Base-by-base conservation (phyloP, 2,888 invertebrate genomes). In the Hemithea aestivaria region DNA sequence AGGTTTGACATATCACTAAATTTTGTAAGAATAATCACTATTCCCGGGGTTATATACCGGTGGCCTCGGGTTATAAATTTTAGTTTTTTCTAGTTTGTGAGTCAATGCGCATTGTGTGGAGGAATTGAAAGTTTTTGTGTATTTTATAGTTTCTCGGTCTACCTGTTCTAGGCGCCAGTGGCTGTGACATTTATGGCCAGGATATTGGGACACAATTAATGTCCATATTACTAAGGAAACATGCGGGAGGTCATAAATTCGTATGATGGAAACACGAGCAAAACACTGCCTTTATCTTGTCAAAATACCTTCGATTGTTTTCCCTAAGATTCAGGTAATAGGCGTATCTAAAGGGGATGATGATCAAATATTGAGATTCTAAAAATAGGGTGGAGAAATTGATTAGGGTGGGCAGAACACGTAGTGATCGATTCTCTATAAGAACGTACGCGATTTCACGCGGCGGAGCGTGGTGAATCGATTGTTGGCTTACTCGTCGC, bases 1-100 rank as follows among this genome's bases (percentile, higher is more conserved):
- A 71, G 68, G 76, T 81, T 83, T 84, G 85, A 85, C 85, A 82
- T 82, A 80, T 85, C 82, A 84, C 84, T 85, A 87, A 85, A 85
- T 85, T 84, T 78, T 71, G 73, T 74, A 78, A 85, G 79, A 83
- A 82, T 84, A 76, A 82, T 81, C 73, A 79, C 82, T 73, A 76
- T 83, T 82, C 81, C 66, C 64, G 71, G 68, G 76, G 73, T 78
- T 74, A 77, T 78, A 80, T 73, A 73, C 78, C 73, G 75, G 78
- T 79, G 80, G 76, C 68, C 69, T 70, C 65, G 73, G 70, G 82
- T 77, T 83, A 82, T 85, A 84, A 84, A 85, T 85, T 84, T 22
- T 72, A 50, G 48, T 59, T 71, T 76, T 84, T 83, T 82, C 74
- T 66, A 56, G 35, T 43, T 51, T 50, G 45, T 64, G 63, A 69